Evolutionary conservation across 2,113 vertebrate genomes (phyloP).

Genomic region (Brachyistius frenatus): DNA sequence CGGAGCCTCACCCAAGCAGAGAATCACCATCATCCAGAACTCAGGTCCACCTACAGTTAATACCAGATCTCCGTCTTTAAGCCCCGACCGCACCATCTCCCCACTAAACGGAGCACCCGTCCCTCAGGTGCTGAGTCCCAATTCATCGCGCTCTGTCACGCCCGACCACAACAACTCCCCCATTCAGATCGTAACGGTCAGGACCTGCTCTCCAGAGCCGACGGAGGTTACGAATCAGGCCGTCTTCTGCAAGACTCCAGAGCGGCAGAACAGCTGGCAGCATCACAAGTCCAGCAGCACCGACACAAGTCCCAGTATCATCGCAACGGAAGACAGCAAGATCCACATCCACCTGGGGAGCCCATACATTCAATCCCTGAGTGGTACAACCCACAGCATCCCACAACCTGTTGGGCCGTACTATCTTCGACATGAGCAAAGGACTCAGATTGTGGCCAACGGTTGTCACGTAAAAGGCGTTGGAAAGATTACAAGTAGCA

Average conservation of each 20-base stretch:
- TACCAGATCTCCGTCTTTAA: slow-evolving; percentile 82
- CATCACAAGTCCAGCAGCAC: slow-evolving; percentile 91
- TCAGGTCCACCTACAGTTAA: slow-evolving; percentile 79
- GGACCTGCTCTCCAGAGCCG: slow-evolving; percentile 88
- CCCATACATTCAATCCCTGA: slow-evolving; percentile 89
- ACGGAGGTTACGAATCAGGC: slow-evolving; percentile 86
- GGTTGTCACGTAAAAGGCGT: slow-evolving; percentile 88
- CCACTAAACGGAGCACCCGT: slow-evolving; percentile 86
- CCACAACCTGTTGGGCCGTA: slow-evolving; percentile 85
- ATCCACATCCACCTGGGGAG: slow-evolving; percentile 97
- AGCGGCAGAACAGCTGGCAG: slow-evolving; percentile 90
- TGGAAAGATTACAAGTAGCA: slow-evolving; percentile 97
- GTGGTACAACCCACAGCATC: slow-evolving; percentile 74
- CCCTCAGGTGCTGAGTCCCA: slow-evolving; percentile 86
- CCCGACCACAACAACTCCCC: slow-evolving; percentile 91
- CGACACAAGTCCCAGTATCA: slow-evolving; percentile 90
- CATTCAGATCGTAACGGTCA: slow-evolving; percentile 89
- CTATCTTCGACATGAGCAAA: slow-evolving; percentile 89
- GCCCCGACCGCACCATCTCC: slow-evolving; percentile 87
- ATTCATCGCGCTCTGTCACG: slow-evolving; percentile 88
- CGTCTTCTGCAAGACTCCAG: slow-evolving; percentile 89
- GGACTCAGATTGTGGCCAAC: slow-evolving; percentile 89
- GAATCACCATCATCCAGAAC: slow-evolving; percentile 96
- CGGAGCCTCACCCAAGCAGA: slow-evolving; percentile 90
- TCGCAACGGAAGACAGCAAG: slow-evolving; percentile 98